phyloP scores from a whole-genome alignment of 2,113 vertebrate genomes.

The Catharus bicknelli region DNA sequence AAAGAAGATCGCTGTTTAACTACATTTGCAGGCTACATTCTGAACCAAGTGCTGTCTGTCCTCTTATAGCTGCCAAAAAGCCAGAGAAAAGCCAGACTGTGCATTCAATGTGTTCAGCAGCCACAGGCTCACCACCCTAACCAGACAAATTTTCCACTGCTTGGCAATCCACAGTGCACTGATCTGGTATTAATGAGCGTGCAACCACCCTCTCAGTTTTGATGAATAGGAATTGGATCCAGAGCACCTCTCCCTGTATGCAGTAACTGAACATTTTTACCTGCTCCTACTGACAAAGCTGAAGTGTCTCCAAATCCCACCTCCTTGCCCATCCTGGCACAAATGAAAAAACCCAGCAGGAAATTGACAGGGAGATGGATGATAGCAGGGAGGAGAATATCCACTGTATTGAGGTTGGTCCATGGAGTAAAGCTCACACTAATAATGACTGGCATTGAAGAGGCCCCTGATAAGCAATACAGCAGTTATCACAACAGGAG shows the following conservation, averaged over 20 bases:
- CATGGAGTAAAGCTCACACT: neutral
- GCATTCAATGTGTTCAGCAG: neutral
- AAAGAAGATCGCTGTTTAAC: neutral
- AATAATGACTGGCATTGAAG: constrained; percentile 9
- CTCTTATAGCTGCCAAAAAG: neutral
- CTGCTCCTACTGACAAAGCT: neutral
- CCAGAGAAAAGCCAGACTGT: neutral
- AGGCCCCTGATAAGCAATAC: neutral
- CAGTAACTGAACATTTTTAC: neutral
- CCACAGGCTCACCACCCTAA: neutral
- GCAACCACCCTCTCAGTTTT: neutral
- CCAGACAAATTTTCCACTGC: neutral
- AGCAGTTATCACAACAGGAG: neutral
- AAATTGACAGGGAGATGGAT: constrained; percentile 19
- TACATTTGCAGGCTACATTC: neutral
- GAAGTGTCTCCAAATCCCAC: neutral
- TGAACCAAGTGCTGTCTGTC: neutral
- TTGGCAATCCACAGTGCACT: neutral
- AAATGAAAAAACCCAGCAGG: neutral
- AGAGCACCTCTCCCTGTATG: neutral
- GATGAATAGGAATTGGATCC: neutral
- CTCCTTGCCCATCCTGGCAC: neutral
- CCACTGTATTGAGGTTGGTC: neutral
- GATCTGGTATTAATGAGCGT: neutral
- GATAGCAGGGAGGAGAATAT: neutral